Evolutionary conservation across 2,888 invertebrate species (phyloP), one percentile per base, ranked within the genome.

Genomic region (Psylliodes chrysocephalus): DNA sequence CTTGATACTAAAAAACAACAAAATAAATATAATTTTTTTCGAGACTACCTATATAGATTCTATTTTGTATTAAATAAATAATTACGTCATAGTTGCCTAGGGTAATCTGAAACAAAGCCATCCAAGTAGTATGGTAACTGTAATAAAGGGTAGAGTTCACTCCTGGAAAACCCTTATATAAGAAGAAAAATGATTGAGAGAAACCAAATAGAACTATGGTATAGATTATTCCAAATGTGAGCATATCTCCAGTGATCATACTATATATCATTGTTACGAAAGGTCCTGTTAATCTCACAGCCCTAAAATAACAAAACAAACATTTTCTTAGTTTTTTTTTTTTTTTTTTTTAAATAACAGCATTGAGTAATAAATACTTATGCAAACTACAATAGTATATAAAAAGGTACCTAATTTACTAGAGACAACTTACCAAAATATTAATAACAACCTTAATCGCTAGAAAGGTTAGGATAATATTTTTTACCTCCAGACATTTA

Each of bases 191-290:
- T 35, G 98, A 94, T 84, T 98, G 97, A 0, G 96, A 95, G 83
- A 99, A 99, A 15, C 96, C 97, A 74, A 96, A 92, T 3, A 98
- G 86, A 30, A 98, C 93, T 75, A 99, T 94, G 71, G 90, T 89
- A 82, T 98, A 98, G 81, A 99, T 99, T 73, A 98, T 96, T 69
- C 95, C 95, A 81, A 99, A 99, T 19, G 98, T 95, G 79, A 98
- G 90, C 94, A 99, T 95, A 85, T 99, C 99, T 46, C 98, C 98
- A 0, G 94, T 94, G 79, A 98, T 95, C 98, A 99, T 99, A 77
- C 95, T 95, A 86, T 96, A 98, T 73, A 99, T 96, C 97, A 99
- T 98, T 8, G 98, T 98, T 63, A 99, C 98, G 83, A 98, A 99
- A 0, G 98, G 98, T 42, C 99, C 99, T 0, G 98, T 99, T 75